These are phyloP conservation scores for Halichoeres trimaculatus DNA, from an alignment of 2,113 vertebrate species.

Conservation along the genomic window DNA sequence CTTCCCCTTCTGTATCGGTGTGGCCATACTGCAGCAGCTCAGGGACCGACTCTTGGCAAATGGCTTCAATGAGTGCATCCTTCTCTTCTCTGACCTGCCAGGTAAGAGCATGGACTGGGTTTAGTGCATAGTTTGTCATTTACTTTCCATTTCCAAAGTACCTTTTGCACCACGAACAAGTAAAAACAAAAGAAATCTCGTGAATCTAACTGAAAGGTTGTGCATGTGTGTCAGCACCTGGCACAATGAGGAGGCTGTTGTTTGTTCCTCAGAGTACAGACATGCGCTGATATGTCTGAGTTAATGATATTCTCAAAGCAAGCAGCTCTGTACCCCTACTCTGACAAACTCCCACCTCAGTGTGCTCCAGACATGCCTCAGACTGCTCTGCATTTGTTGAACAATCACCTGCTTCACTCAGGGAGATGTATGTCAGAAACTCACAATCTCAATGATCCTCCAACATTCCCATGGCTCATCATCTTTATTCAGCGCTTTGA, in stretches of 20 bases:
- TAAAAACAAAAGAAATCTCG: not conserved
- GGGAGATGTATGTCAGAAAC: conserved; percentile 21
- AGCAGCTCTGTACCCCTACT: conserved; percentile 34
- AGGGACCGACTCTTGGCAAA: conserved; percentile 95
- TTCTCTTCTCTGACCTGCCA: conserved; percentile 98
- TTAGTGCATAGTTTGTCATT: too few relatives aligned
- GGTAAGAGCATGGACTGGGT: conserved; percentile 78
- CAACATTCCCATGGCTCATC: conserved; percentile 1
- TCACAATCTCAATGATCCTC: conserved; percentile 1
- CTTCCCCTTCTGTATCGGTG: conserved; percentile 97
- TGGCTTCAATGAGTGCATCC: conserved; percentile 99
- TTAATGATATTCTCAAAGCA: conserved; percentile 53
- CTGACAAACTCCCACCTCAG: conserved; percentile 19
- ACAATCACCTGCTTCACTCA: conserved; percentile 17
- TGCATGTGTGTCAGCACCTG: conserved; percentile 8
- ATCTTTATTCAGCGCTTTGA: conserved; percentile 8
- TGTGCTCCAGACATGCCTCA: conserved; percentile 18
- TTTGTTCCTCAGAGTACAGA: conserved; percentile 28
- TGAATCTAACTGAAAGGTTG: conserved; percentile 3
- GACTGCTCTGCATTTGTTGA: conserved; percentile 31
- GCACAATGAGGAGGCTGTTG: conserved; percentile 12
- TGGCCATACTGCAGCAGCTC: conserved; percentile 96
- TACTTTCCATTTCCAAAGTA: not conserved
- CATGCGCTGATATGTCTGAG: conserved; percentile 34
- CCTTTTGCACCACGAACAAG: not conserved